A percentile compares a stretch with the other conserved stretches of the same genome.
These are phyloP conservation scores for Aphyosemion australe DNA, from an alignment of 2,113 vertebrate genomes.

Conservation along the genomic window DNA sequence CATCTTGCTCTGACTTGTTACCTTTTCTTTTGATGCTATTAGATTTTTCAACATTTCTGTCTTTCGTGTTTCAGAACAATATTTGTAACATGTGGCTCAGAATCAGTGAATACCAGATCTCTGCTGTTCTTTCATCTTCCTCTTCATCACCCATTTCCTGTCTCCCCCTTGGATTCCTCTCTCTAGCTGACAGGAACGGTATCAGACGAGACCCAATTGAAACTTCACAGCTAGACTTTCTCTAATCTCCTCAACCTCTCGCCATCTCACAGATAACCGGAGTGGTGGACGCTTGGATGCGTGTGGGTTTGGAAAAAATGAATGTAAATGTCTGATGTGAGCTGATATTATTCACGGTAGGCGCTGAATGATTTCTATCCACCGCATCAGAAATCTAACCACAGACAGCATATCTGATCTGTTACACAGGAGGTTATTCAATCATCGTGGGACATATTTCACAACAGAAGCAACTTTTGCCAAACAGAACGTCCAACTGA, in stretches of 20 bases:
- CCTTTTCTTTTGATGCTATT: too few species aligned
- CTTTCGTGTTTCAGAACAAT: too few species aligned
- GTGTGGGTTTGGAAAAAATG: background rate
- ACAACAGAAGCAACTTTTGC: conserved; percentile 21
- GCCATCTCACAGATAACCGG: conserved; percentile 32
- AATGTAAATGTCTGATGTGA: background rate
- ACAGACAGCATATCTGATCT: background rate
- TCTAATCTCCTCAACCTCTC: conserved; percentile 47
- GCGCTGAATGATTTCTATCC: background rate
- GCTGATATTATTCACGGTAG: background rate
- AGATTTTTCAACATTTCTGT: too few species aligned
- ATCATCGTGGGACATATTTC: conserved; percentile 23
- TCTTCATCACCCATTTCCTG: background rate
- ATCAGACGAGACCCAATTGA: conserved; percentile 48
- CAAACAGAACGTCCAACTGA: background rate
- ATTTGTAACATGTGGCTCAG: background rate
- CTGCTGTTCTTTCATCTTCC: conserved; percentile 2
- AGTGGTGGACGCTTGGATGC: conserved; percentile 7
- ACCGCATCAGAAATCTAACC: background rate
- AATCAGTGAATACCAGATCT: conserved; percentile 12
- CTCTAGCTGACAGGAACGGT: conserved; percentile 25
- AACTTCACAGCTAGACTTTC: conserved; percentile 44
- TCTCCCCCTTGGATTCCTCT: background rate
- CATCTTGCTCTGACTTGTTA: too few species aligned
- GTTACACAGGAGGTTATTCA: conserved; percentile 2